Evolutionary conservation across 2,888 invertebrate species (phyloP).

Genomic region (Stramonita haemastoma): DNA sequence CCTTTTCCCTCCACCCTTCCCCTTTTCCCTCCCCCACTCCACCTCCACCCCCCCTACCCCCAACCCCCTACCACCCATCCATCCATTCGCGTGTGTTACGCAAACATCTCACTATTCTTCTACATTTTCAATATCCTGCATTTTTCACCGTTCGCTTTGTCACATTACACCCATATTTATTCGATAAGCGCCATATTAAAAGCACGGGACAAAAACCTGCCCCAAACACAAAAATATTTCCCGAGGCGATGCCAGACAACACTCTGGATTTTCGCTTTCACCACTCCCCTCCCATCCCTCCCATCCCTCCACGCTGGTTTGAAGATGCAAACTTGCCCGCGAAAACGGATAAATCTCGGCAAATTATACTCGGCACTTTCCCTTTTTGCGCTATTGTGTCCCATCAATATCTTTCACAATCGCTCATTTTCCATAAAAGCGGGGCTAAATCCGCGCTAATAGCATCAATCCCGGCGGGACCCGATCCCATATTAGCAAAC

Average conservation of each 20-base stretch:
- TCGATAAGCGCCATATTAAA: constrained; percentile 4
- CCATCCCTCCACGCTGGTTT: not conserved
- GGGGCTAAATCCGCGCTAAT: constrained; percentile 18
- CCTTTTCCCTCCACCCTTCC: not conserved
- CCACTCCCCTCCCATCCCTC: too few species aligned
- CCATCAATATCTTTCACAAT: constrained; percentile 36
- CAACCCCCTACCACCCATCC: not conserved
- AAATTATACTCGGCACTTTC: constrained; percentile 6
- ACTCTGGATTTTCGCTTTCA: too few species aligned
- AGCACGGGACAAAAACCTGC: not conserved
- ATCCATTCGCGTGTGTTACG: not conserved
- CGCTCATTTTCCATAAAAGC: constrained; percentile 31
- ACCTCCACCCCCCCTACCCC: not conserved
- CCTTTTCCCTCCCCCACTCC: not conserved
- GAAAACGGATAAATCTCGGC: constrained; percentile 21
- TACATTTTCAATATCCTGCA: not conserved
- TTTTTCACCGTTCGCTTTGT: not conserved
- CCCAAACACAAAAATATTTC: not conserved
- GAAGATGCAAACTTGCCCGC: not conserved
- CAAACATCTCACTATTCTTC: not conserved
- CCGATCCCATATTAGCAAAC: constrained; percentile 25
- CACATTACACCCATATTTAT: not conserved
- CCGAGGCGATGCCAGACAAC: not conserved
- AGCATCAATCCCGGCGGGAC: not conserved
- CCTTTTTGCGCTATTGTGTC: constrained; percentile 7